These are phyloP conservation scores for Diogma glabrata DNA, from an alignment of 2,888 invertebrate genomes.

Conservation along the genomic window DNA sequence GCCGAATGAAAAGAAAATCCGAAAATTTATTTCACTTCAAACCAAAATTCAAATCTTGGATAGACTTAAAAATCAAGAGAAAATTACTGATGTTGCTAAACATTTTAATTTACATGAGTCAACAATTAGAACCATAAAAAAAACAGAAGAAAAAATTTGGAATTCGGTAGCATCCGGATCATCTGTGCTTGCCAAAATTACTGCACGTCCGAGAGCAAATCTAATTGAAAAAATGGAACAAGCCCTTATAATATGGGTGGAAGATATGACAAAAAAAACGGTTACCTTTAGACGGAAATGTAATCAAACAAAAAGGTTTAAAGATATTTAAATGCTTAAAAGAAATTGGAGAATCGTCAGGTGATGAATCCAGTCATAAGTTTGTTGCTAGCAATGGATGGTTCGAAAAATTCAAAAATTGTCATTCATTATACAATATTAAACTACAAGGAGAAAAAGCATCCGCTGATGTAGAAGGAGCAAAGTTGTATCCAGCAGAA, in stretches of 20 bases:
- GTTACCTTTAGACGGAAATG: constrained; percentile 9
- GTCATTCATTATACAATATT: constrained; percentile 14
- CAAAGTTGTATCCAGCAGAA: neutral
- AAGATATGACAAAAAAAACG: no score
- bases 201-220: neutral
- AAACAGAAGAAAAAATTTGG: neutral
- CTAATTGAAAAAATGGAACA: neutral
- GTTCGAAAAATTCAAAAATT: constrained; percentile 18
- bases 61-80: neutral
- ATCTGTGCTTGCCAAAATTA: neutral
- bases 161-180: neutral
- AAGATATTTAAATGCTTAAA: constrained; percentile 10
- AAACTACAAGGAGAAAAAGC: constrained; percentile 15
- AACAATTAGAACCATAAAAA: neutral
- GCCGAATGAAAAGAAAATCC: neutral
- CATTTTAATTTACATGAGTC: constrained; percentile 1
- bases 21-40: constrained; percentile 1
- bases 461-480: constrained; percentile 15
- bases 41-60: constrained; percentile 1
- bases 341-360: neutral
- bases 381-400: constrained; percentile 18
- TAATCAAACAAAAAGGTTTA: constrained; percentile 12
- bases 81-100: neutral
- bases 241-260: constrained; percentile 3
- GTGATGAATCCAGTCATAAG: neutral